Percentiles rank a stretch among this genome's conserved stretches.
Conservation (phyloP, 2,113 vertebrate species). For the Cololabis saira region DNA sequence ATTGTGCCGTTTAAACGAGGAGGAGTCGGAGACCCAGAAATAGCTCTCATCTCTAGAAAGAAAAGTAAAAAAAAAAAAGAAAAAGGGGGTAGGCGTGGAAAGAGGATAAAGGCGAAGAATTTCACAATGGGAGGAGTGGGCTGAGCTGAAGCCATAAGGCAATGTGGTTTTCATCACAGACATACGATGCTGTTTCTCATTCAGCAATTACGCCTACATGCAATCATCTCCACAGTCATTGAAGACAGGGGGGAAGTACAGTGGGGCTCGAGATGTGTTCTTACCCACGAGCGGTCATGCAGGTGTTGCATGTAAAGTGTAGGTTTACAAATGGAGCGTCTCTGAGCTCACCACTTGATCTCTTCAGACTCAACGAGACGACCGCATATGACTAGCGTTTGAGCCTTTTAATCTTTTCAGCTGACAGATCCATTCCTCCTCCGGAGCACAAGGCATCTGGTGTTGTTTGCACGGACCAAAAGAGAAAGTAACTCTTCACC, state of each 20-base stretch:
- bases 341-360: conserved; percentile 50
- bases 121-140: conserved; percentile 67
- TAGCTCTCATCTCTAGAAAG: conserved; percentile 36
- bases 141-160: conserved; percentile 54
- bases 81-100: conserved; percentile 8
- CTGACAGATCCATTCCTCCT: conserved; percentile 70
- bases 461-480: conserved; percentile 62
- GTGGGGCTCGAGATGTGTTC: conserved; percentile 23
- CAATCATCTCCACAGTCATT: conserved; percentile 41
- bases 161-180: conserved; percentile 76
- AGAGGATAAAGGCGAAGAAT: conserved; percentile 42
- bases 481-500: conserved; percentile 56
- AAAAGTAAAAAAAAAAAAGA: conserved; percentile 33
- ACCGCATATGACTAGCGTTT: conserved; percentile 38
- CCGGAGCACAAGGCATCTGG: conserved; percentile 57
- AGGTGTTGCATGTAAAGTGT: conserved; percentile 38
- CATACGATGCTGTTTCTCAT: conserved; percentile 51
- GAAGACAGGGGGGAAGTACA: conserved; percentile 43
- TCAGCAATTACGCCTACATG: conserved; percentile 49
- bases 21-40: conserved; percentile 50
- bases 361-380: conserved; percentile 29
- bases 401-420: conserved; percentile 65
- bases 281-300: conserved; percentile 32
- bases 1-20: conserved; percentile 51
- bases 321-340: conserved; percentile 40